Evolutionary conservation across 2,888 invertebrate genomes (phyloP), one percentile per base, ranked within the genome.

Genomic region (Ischnus inquisitorius): DNA sequence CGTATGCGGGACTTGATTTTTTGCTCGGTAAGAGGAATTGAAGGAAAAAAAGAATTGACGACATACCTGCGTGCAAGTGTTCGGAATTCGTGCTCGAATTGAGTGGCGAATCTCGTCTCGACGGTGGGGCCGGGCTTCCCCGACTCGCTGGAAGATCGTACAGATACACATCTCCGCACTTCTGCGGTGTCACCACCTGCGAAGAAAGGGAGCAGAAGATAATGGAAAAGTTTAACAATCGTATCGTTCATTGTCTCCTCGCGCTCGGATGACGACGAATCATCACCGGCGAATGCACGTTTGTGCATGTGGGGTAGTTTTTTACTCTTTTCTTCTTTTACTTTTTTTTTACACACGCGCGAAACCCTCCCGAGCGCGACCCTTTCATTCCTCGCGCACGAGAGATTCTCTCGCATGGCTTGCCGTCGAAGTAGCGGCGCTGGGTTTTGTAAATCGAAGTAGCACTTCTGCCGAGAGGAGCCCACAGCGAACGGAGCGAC

Each of bases 151-250:
- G 95, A 91, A 95, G 94, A 93, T 96, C 96, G 93, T 96, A 97
- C 86, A 96, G 93, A 93, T 96, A 96, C 67, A 96, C 96, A 93
- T 96, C 96, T 89, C 96, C 96, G 93, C 95, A 95, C 93, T 96
- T 95, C 92, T 96, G 96, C 48, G 96, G 96, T 81, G 96, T 96
- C 86, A 96, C 94, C 84, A 96, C 96, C 96, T 96, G 94, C 16
- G 95, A 87, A 75, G 67, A 71, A 34, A 34, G 34, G 34, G 65
- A 54, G 43, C 43, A 46, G 10, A 71, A 76, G n/a, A 57, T 19
- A 46, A 69, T 10, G 16, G 51, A 19, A 76, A 68, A 75, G 46
- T 69, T 57, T 62, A 75, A 68, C 60, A 68, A 76, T 51, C 22
- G 57, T 57, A 14, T 14, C 39, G 60, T 54, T 22, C n/a, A 39